Evolutionary conservation across 2,797 vertebrate species (phyloP), one percentile per base, ranked within the genome.

Genomic region (Crossoptilon crossoptilon): DNA sequence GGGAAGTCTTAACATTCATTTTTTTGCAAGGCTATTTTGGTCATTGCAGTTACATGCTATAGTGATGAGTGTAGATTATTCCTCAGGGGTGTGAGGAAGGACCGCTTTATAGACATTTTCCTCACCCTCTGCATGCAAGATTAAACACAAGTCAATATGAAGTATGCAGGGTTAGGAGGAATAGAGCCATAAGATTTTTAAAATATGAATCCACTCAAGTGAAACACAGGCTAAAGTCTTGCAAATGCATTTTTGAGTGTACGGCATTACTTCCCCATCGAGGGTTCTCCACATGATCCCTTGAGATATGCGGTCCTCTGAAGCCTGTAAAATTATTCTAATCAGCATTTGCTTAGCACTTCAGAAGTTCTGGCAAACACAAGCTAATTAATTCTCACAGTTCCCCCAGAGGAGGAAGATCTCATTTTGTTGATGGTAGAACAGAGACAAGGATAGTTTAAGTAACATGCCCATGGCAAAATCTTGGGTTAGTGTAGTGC

Each of bases 311-410:
- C 49, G 7, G 91, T 92, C 93, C 95, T 96, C 96, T 96, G 96
- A 96, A 96, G 94, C 94, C 91, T 96, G 90, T 90, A 95, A 96
- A 95, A 96, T 96, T 90, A 96, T 96, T 96, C 93, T 96, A 95
- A 96, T 96, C 94, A 93, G 94, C 93, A 77, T 96, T 96, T 93
- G 84, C 86, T 95, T 95, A 96, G 94, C 84, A 94, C 83, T 95
- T 95, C 88, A 94, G 93, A 96, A 96, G 88, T 95, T 92, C 91
- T 94, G 93, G 88, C 87, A 95, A 96, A 94, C 78, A 96, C 49
- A 73, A 93, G 90, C 91, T 96, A 95, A 96, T 96, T 95, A 95
- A 95, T 94, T 93, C 93, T 94, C 75, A 93, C 84, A 92, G 78
- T 94, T 94, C 66, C 95, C 88, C 88, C 77, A 87, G 90, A 91